Conservation (phyloP, 2,797 vertebrate genomes). For the Ctenosaura bakeri region DNA sequence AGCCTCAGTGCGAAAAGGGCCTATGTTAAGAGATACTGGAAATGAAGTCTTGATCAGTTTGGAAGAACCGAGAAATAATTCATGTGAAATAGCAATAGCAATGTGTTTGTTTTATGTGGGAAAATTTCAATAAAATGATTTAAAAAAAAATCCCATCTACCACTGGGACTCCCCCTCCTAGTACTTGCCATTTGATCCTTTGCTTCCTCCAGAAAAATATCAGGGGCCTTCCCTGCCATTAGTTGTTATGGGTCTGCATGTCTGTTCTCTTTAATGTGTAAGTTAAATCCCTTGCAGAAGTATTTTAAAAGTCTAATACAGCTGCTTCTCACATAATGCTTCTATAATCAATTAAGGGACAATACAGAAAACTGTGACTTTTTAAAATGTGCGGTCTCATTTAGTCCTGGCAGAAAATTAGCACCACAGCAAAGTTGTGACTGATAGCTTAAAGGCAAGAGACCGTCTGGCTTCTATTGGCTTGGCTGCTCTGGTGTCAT, state of each 20-base stretch:
- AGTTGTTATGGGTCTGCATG: not conserved
- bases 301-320: not conserved
- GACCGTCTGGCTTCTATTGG: not conserved
- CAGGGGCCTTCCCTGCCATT: not conserved
- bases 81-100: too few species aligned
- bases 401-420: constrained; percentile 19
- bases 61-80: too few species aligned
- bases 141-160: too few species aligned
- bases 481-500: not conserved
- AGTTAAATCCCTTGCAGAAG: not conserved
- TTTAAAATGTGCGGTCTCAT: too few species aligned
- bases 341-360: not conserved
- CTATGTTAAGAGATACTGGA: too few species aligned
- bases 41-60: too few species aligned
- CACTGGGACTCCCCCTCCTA: too few species aligned
- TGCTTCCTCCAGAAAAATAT: too few species aligned
- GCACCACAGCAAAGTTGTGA: constrained; percentile 28
- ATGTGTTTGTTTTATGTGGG: too few species aligned
- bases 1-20: too few species aligned
- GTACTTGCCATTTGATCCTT: too few species aligned
- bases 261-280: not conserved
- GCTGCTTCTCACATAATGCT: not conserved
- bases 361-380: not conserved
- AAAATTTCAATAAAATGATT: too few species aligned
- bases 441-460: constrained; percentile 1